Evolutionary conservation across 2,797 vertebrate genomes (phyloP), one percentile per base, ranked within the genome.

Genomic region (Arrhamphus sclerolepis): DNA sequence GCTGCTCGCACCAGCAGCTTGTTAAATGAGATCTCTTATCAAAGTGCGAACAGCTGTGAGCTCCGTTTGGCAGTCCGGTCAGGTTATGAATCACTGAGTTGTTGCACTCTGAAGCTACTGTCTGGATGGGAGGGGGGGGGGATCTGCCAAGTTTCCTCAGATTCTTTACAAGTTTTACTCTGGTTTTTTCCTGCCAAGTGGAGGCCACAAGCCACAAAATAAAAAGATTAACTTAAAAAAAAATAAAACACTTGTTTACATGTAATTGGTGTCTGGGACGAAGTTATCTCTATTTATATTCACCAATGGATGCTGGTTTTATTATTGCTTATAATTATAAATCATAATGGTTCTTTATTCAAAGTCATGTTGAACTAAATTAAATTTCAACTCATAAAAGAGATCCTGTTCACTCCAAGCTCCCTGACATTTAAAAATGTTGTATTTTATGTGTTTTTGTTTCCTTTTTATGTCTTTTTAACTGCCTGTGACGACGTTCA

Each of bases 21-120:
- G 81, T 68, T 86, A 75, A 77, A 81, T 74, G 72, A 77, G 75
- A 82, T 75, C 68, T 75, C 75, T 75, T 82, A 79, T 86, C 75
- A 78, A 81, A 77, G 75, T 66, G 53, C n/a, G 16, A 75, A 42
- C 80, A 84, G 84, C 84, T 81, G 80, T 46, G 61, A 52, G 62
- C 60, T 68, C 47, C 20, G 66, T 75, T 73, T 79, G 68, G 69
- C 75, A 69, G 43, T 52, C 59, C 47, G 24, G 56, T 72, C 77
- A 62, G 64, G 69, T 61, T 70, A 46, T 78, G 79, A 82, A 69
- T 80, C 68, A 56, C 51, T 46, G 8, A 75, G 74, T 34, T 56
- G n/a, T 67, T 47, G 43, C 31, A 9, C 60, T 77, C 81, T 19
- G 6, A 16, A 54, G 71, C 64, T 17, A 6, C 51, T 39, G 9